Conservation (phyloP, 2,888 invertebrate genomes). For the Thecocarcelia acutangulata region DNA sequence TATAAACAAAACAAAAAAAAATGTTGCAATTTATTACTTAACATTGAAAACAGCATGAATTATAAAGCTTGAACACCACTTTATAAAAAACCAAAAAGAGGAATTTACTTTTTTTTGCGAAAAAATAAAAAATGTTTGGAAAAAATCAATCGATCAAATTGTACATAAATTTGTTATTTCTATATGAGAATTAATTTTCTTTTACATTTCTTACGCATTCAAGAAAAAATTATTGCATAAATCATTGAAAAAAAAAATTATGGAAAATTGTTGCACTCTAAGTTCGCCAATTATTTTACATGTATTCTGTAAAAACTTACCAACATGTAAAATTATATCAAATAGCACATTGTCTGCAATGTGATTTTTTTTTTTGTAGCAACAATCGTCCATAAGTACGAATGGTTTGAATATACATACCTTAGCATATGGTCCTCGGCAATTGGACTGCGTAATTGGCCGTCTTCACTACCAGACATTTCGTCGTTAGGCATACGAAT, state of each 20-base stretch:
- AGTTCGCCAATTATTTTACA: slow-evolving; percentile 37
- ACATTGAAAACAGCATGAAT: too few species aligned
- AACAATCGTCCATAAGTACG: slow-evolving; percentile 59
- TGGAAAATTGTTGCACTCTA: slow-evolving; percentile 72
- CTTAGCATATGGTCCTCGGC: slow-evolving; percentile 83
- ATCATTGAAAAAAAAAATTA: slow-evolving; percentile 62
- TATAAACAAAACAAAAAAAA: too few species aligned
- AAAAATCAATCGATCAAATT: slow-evolving; percentile 42
- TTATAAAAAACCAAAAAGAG: slow-evolving; percentile 47
- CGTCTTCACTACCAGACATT: slow-evolving; percentile 87
- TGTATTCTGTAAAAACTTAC: slow-evolving; percentile 33
- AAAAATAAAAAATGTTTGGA: slow-evolving; percentile 6
- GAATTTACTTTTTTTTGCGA: slow-evolving; percentile 2
- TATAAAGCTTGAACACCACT: not conserved
- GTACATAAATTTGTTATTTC: slow-evolving; percentile 57
- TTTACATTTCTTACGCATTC: slow-evolving; percentile 64
- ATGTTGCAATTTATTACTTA: too few species aligned
- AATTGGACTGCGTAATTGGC: slow-evolving; percentile 90
- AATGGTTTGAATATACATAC: slow-evolving; percentile 76
- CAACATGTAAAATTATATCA: slow-evolving; percentile 18
- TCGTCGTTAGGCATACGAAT: slow-evolving; percentile 50
- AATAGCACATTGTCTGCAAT: slow-evolving; percentile 47
- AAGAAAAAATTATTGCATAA: slow-evolving; percentile 65
- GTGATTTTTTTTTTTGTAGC: slow-evolving; percentile 48
- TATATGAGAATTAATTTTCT: slow-evolving; percentile 41